Percentiles rank a stretch among this genome's conserved stretches.
Conservation (phyloP, 2,888 invertebrate species). For the Pterobdella sp. region DNA sequence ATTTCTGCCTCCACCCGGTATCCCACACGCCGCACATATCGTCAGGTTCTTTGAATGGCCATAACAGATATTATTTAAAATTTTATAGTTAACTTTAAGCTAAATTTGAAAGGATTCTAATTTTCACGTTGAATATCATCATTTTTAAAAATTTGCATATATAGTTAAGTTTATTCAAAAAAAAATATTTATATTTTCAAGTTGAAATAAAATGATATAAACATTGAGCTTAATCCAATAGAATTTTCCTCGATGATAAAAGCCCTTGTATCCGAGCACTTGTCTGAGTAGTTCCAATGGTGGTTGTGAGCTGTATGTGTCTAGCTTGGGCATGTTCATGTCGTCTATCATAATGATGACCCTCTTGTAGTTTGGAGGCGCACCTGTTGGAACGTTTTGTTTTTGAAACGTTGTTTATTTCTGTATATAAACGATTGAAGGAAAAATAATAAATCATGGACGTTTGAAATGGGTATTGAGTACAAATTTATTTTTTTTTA, state of each 20-base stretch:
- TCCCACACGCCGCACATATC: constrained; percentile 51
- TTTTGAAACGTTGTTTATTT: too few species aligned
- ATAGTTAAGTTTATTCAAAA: too few species aligned
- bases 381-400: constrained; percentile 56
- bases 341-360: constrained; percentile 76
- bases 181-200: too few species aligned
- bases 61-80: neutral
- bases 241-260: constrained; percentile 77
- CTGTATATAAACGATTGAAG: too few species aligned
- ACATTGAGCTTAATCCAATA: constrained; percentile 76
- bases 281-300: constrained; percentile 60
- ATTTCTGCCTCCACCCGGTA: constrained; percentile 52
- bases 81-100: neutral
- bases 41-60: constrained; percentile 60
- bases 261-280: constrained; percentile 67
- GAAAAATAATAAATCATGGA: too few species aligned
- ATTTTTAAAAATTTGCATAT: neutral
- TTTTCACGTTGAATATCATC: neutral
- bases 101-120: neutral
- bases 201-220: neutral
- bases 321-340: constrained; percentile 73
- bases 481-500: too few species aligned
- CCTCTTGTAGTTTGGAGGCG: constrained; percentile 72
- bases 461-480: too few species aligned
- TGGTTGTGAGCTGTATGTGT: constrained; percentile 52